Conservation (phyloP, 2,113 vertebrate genomes). For the Hippocampus zosterae region DNA sequence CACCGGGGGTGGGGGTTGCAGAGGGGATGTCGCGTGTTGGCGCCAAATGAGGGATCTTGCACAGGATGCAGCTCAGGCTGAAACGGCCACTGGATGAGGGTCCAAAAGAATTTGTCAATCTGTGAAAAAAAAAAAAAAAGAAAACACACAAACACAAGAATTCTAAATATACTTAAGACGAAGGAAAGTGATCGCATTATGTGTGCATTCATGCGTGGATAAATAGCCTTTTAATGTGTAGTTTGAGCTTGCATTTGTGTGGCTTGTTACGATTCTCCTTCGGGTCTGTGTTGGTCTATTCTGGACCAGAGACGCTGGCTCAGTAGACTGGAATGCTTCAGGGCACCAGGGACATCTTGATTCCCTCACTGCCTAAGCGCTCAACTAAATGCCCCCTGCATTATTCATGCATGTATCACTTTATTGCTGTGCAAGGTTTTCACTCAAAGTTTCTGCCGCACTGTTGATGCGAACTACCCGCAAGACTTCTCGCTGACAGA, state of each 20-base stretch:
- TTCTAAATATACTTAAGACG: not conserved
- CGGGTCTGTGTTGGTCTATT: conserved; percentile 54
- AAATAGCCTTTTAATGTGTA: conserved; percentile 11
- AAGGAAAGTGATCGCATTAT: not conserved
- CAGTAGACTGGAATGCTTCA: conserved; percentile 68
- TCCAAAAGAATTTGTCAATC: not conserved
- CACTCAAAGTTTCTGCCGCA: conserved; percentile 59
- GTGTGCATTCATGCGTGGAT: not conserved
- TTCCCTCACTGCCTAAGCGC: conserved; percentile 66
- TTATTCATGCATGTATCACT: conserved; percentile 75
- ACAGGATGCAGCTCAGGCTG: too few relatives aligned
- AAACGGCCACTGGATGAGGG: too few relatives aligned
- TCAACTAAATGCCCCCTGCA: conserved; percentile 71
- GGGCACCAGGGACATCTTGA: conserved; percentile 67
- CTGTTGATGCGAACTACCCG: conserved; percentile 53
- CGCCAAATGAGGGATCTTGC: too few relatives aligned
- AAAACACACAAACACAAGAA: not conserved
- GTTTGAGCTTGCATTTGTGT: conserved; percentile 20
- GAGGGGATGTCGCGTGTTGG: too few relatives aligned
- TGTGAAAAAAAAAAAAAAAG: not conserved
- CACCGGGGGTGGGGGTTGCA: too few relatives aligned
- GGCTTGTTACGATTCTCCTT: conserved; percentile 48
- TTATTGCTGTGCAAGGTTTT: conserved; percentile 73
- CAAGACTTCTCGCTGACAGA: conserved; percentile 45
- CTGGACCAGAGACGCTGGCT: conserved; percentile 67